Base-by-base conservation (phyloP, 1,140 invertebrate species). In the Lordiphosa stackelbergi region DNA sequence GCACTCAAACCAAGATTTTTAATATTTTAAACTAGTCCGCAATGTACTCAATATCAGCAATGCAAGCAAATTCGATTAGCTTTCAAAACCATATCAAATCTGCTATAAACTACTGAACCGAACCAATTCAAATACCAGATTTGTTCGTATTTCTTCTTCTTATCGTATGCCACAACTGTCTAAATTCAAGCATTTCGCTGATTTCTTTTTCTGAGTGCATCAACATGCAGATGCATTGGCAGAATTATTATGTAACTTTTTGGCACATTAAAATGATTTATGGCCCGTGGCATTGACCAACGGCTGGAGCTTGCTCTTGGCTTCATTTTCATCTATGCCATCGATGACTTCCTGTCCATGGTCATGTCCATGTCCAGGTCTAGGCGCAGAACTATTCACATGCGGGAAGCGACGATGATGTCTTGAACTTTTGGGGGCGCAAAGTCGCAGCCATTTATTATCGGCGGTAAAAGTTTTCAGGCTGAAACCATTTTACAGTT, bases 251-350 rank as follows among this genome's bases (percentile, higher is more conserved):
- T 79, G 75, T 79, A 79, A 79, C 66, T 49, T 75, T 70, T 79
- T 79, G 75, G 75, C 75, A 79, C 72, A 79, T 81, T 79, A 71
- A 75, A 83, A 73, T 79, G 75, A 79, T 79, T 79, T 79, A 79
- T 79, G 59, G 75, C 75, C 72, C 53, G 62, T 74, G 75, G 75
- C 75, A 83, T 83, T 81, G 77, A 58, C 77, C 75, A 74, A 59
- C 36, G 75, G 70, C 66, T 41, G 42, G 49, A 34, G 54, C 31
- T 56, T 77, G 73, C 73, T 78, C 74, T 78, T 78, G 73, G 69
- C 74, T 73, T 78, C 60, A 42, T 64, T 69, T 71, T 40, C 58
- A 69, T 56, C 54, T 55, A 51, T 51, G 62, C 34, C 59, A 53
- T 43, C 40, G 16, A 19, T 60, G 49, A 83, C 75, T 79, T 79